Evolutionary conservation across 2,113 vertebrate genomes (phyloP).

Genomic region (Plecotus auritus): DNA sequence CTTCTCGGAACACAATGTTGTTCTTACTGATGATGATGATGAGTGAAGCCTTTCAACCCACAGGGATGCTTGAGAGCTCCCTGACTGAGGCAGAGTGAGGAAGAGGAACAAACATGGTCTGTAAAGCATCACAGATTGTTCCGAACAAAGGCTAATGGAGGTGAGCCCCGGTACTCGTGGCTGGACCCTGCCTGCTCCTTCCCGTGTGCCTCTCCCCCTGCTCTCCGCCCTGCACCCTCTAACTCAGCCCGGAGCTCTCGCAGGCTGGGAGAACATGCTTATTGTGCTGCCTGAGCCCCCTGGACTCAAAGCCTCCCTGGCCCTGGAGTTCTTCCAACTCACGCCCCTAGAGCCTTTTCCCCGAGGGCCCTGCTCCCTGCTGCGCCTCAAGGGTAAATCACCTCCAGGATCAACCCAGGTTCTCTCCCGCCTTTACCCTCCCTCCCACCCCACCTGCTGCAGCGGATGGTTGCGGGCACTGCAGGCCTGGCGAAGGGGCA

Average conservation of each 20-base stretch:
- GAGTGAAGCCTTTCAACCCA: not conserved
- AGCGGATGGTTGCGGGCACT: too few species aligned
- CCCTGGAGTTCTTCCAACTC: not conserved
- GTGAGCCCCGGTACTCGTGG: too few species aligned
- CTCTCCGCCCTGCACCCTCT: not conserved
- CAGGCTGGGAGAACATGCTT: not conserved
- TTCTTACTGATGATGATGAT: too few species aligned
- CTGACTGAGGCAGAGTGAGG: not conserved
- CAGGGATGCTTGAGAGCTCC: not conserved
- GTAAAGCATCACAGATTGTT: not conserved
- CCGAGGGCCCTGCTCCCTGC: not conserved
- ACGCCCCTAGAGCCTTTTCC: not conserved
- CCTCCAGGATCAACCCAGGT: not conserved
- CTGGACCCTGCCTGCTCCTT: not conserved
- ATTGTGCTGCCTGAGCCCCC: not conserved
- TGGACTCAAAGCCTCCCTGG: not conserved
- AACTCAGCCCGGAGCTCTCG: not conserved
- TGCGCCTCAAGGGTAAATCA: not conserved
- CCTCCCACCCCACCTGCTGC: not conserved
- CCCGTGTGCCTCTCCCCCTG: not conserved
- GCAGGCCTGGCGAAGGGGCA: not conserved
- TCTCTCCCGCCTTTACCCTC: not conserved
- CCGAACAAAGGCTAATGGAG: not conserved
- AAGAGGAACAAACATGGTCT: not conserved
- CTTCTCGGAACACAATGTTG: not conserved